Evolutionary conservation across 2,797 vertebrate species (phyloP).

Genomic region (Acrocephalus scirpaceus): DNA sequence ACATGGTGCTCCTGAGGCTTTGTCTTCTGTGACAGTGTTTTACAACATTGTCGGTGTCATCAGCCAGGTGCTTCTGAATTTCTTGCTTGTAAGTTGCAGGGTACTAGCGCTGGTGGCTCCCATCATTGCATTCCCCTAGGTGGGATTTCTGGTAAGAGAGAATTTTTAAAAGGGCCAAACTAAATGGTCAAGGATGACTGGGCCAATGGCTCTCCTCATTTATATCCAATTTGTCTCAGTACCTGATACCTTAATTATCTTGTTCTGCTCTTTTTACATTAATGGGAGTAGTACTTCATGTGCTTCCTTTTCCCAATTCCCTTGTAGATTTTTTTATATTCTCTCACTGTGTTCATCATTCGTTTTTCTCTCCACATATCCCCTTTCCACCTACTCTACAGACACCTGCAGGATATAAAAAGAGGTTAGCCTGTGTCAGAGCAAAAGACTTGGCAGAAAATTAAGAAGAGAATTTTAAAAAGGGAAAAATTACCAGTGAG

Average conservation of each 20-base stretch:
- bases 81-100: not conserved
- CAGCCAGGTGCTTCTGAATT: not conserved
- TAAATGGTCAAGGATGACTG: not conserved
- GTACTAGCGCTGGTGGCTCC: not conserved
- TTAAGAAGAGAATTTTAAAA: not conserved
- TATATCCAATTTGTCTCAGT: not conserved
- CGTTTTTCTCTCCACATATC: not conserved
- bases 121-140: not conserved
- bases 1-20: not conserved
- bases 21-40: not conserved
- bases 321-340: not conserved
- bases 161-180: not conserved
- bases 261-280: not conserved
- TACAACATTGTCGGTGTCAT: not conserved
- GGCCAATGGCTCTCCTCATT: not conserved
- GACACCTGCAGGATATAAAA: not conserved
- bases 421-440: not conserved
- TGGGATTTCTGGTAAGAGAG: not conserved
- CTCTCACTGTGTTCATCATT: not conserved
- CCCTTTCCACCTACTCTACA: not conserved
- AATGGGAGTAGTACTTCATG: not conserved
- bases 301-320: not conserved
- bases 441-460: slow-evolving; percentile 20
- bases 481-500: not conserved
- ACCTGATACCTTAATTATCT: not conserved